Evolutionary conservation across 1,140 invertebrate species (phyloP).

Genomic region (Lordiphosa collinella): DNA sequence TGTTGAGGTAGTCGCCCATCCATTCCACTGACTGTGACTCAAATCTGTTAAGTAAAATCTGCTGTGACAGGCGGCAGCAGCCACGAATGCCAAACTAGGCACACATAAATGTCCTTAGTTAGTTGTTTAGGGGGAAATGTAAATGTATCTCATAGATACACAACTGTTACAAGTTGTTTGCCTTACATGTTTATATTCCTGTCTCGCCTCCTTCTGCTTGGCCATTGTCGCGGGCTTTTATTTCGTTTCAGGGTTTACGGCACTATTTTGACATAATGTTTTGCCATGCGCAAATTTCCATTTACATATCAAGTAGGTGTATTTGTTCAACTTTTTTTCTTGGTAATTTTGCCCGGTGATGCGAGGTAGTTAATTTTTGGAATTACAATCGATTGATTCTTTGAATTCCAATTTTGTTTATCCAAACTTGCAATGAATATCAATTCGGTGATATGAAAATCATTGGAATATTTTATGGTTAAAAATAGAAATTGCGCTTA

Average conservation of each 20-base stretch:
- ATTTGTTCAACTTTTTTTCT: slow-evolving; percentile 1
- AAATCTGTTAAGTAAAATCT: background rate
- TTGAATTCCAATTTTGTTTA: too few species aligned
- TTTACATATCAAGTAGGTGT: slow-evolving; percentile 19
- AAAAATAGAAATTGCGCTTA: too few species aligned
- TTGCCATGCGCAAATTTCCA: slow-evolving; percentile 13
- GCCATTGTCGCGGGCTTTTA: background rate
- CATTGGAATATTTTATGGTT: too few species aligned
- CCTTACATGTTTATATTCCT: slow-evolving; percentile 1
- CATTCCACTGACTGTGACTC: too few species aligned
- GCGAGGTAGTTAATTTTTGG: too few species aligned
- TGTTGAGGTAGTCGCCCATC: too few species aligned
- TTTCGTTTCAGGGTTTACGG: background rate
- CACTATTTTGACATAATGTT: slow-evolving; percentile 18
- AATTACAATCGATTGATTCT: too few species aligned
- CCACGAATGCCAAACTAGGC: slow-evolving; percentile 3
- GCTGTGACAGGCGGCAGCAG: background rate
- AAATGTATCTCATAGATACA: slow-evolving; percentile 15
- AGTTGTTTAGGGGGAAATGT: slow-evolving; percentile 18
- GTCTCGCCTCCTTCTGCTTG: background rate
- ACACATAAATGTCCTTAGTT: slow-evolving; percentile 8
- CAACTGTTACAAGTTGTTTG: slow-evolving; percentile 15
- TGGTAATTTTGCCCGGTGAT: background rate
- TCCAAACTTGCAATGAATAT: too few species aligned
- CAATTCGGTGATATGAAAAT: too few species aligned